These are phyloP conservation scores for Lutraria rhynchaena DNA, from an alignment of 1,140 invertebrate species.

Conservation along the genomic window DNA sequence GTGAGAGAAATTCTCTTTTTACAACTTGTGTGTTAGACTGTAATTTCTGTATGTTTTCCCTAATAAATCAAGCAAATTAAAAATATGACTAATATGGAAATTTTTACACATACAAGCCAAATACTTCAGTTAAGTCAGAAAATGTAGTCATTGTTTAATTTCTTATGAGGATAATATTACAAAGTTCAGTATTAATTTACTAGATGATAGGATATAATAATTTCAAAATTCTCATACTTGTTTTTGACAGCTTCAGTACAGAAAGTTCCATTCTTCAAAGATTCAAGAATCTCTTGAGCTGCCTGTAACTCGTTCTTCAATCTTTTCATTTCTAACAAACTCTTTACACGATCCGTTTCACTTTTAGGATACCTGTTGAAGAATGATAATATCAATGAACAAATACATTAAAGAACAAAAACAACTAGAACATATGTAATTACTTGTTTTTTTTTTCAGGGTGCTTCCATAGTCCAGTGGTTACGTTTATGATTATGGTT, in stretches of 20 bases:
- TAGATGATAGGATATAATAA: no score
- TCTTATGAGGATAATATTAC: no score
- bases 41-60: constrained; percentile 61
- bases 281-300: constrained; percentile 64
- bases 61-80: constrained; percentile 29
- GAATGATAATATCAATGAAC: neutral
- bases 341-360: constrained; percentile 72
- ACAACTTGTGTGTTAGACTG: constrained; percentile 48
- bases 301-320: constrained; percentile 59
- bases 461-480: no score
- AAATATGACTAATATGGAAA: no score
- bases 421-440: no score
- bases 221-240: constrained; percentile 45
- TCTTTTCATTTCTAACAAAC: constrained; percentile 65
- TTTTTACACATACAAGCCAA: no score
- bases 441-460: no score
- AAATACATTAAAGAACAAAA: no score
- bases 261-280: constrained; percentile 69
- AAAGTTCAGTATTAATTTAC: no score
- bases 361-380: constrained; percentile 73
- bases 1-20: constrained; percentile 57
- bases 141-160: no score
- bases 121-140: no score
- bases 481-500: no score
- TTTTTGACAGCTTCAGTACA: constrained; percentile 63